Evolutionary conservation across 1,140 invertebrate species (phyloP), one percentile per base, ranked within the genome.

Genomic region (Bombus difficillimus): DNA sequence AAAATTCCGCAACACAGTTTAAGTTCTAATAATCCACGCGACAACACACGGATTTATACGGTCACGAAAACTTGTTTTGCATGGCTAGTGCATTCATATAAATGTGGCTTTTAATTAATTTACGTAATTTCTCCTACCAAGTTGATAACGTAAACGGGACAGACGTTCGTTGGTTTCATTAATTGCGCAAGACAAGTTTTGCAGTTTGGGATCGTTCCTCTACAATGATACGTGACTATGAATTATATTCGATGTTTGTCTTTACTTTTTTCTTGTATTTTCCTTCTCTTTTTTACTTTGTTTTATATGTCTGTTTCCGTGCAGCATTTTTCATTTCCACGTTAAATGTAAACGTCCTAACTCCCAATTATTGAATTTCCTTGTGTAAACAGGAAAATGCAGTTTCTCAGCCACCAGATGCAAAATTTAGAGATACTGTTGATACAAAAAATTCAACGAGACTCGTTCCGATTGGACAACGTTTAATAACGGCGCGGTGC

Each of bases 61-160:
- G 41, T 47, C 18, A 28, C 4, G 41, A 25, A 53, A 81, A 43
- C 57, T 81, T 39, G 25, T 57, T 66, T 15, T 12, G n/a, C n/a
- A 18, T 25, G 28, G 1, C 13, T n/a, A 13, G 43, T 15, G 43
- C 32, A 8, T 57, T 71, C 66, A 9, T 32, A 57, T n/a, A 39
- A 71, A 81, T 5, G 28, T 15, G 43, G 5, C 66, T 25, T 81
- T 71, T 81, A 81, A 81, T 81, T 81, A 81, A 81, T 71, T 81
- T 34, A 18, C 43, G 43, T 71, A 37, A 81, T 81, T 74, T 53
- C 43, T 39, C 43, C 18, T 10, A 10, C 10, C 66, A 43, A 28
- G 64, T 78, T 43, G 76, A 78, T 43, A 66, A 64, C 66, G 39
- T 34, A 78, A 64, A 66, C 59, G 12, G 39, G n/a, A 62, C 5